phyloP scores from a whole-genome alignment of 1,140 invertebrate genomes.

The Diorhabda sublineata region DNA sequence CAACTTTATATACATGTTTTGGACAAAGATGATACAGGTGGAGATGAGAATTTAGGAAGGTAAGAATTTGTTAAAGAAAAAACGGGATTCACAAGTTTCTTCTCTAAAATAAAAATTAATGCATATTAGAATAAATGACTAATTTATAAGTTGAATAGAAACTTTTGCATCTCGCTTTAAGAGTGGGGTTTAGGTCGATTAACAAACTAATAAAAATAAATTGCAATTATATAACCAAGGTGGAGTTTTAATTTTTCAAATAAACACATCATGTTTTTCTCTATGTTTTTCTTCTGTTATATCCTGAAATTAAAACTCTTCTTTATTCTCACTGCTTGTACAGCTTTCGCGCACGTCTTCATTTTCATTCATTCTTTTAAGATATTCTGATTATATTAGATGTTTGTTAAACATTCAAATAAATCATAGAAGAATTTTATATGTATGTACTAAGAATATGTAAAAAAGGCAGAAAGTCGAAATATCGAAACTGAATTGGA shows the following conservation, averaged over 20 bases:
- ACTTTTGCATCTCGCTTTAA: too few species aligned
- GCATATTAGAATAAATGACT: too few species aligned
- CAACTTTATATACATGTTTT: slow-evolving; percentile 70
- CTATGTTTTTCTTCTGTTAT: not conserved
- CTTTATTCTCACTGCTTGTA: not conserved
- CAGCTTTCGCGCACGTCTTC: not conserved
- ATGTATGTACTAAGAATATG: too few species aligned
- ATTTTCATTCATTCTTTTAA: not conserved
- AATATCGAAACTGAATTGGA: not conserved
- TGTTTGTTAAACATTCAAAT: not conserved
- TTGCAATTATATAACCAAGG: not conserved
- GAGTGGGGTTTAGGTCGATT: too few species aligned
- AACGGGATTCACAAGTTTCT: not conserved
- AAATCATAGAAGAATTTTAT: too few species aligned
- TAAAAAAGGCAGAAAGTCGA: not conserved
- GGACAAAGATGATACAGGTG: slow-evolving; percentile 80
- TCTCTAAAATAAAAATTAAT: not conserved
- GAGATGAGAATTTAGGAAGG: slow-evolving; percentile 80
- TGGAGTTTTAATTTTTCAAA: not conserved
- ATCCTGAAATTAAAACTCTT: slow-evolving; percentile 8
- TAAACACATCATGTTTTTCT: not conserved
- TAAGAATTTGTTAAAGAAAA: slow-evolving; percentile 47
- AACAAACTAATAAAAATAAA: too few species aligned
- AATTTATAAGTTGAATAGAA: too few species aligned
- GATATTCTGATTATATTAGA: not conserved